These are phyloP conservation scores for Blera fallax DNA, from an alignment of 2,888 invertebrate genomes.

Conservation along the genomic window DNA sequence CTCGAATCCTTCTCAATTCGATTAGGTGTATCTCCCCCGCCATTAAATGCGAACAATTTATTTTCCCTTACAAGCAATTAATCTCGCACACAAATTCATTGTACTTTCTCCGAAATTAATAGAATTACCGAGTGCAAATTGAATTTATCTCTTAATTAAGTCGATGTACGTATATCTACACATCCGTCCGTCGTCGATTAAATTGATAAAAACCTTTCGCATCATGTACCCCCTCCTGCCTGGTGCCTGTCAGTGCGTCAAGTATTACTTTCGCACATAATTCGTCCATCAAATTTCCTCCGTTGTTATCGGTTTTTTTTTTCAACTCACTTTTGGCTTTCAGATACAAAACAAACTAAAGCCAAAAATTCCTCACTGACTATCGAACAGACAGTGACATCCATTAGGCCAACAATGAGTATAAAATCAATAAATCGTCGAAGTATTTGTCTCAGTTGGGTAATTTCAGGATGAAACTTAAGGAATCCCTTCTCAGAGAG, in stretches of 20 bases:
- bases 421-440: constrained; percentile 39
- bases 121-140: constrained; percentile 21
- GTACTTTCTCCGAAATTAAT: constrained; percentile 15
- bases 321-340: background rate
- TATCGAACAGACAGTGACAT: background rate
- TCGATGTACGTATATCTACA: background rate
- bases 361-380: background rate
- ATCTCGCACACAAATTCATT: constrained; percentile 28
- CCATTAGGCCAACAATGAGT: constrained; percentile 33
- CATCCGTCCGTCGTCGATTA: background rate
- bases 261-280: background rate
- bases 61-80: constrained; percentile 16
- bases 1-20: background rate
- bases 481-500: background rate
- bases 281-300: background rate
- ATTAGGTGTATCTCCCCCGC: background rate
- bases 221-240: background rate
- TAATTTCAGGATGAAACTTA: background rate
- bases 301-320: background rate
- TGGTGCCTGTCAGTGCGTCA: background rate
- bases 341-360: background rate
- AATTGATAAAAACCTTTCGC: background rate
- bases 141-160: constrained; percentile 36
- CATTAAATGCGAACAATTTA: constrained; percentile 14
- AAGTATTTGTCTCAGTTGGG: constrained; percentile 26